Base-by-base conservation (phyloP, 2,797 vertebrate genomes). In the Peromyscus melanophrys region DNA sequence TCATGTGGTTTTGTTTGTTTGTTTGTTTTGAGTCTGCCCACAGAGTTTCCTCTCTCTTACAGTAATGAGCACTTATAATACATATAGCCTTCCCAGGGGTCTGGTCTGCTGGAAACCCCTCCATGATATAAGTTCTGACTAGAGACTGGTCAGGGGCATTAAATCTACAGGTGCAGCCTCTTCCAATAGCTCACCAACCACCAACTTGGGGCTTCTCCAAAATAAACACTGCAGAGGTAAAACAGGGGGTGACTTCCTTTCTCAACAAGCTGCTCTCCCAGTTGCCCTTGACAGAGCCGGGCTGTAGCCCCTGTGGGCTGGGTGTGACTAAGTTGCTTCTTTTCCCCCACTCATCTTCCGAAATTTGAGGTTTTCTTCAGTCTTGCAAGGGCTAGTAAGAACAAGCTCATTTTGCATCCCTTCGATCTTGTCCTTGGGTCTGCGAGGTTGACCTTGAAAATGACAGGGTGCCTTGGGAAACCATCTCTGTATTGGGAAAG, bases 401-500 rank as follows among this genome's bases (percentile, higher is more conserved):
- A n/a, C 78, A 63, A 67, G 46, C 19, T 63, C 52, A 0, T 82
- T 80, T 29, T 25, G 2, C 29, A 52, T 83, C 31, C 21, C 55
- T 63, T 49, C 11, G 27, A 69, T 92, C 21, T 63, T 86, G 77
- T 76, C 78, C 88, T 86, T 65, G 78, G 73, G 55, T 80, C 88
- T 89, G 37, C 49, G 90, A 80, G 84, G 85, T 37, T 95, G 95
- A 95, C 97, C 95, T 97, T 97, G 95, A 71, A 14, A 40, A 96
- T 21, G 49, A 46, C 63, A 43, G 46, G 76, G 93, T 73, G 90
- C 76, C 81, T 55, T 0, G 2, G 84, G 63, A 55, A 40, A 46
- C 6, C 80, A 37, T 31, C 69, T 25, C 13, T 31, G 61, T 37
- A 29, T 2, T 49, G 89, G 85, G 69, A 23, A 49, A 63, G 82